These are phyloP conservation scores for Etheostoma nigrum DNA, from an alignment of 2,797 vertebrate species.

Conservation along the genomic window DNA sequence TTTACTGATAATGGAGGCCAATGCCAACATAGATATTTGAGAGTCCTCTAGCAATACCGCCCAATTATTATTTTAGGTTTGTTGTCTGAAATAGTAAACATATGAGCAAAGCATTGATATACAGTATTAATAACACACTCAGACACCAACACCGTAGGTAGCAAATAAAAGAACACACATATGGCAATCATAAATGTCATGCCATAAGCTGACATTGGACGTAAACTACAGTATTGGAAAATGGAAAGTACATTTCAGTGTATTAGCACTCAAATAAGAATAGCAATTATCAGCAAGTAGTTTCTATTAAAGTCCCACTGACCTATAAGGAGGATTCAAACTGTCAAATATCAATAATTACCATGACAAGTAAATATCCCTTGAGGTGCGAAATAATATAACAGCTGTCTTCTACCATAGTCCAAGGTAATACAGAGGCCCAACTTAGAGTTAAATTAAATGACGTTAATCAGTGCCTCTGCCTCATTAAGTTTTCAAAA, in stretches of 20 bases:
- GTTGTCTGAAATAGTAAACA: not conserved
- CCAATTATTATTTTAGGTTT: not conserved
- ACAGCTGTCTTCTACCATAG: not conserved
- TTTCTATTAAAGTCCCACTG: not conserved
- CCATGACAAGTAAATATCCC: not conserved
- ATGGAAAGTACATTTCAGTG: not conserved
- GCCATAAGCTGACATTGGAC: not conserved
- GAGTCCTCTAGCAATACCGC: not conserved
- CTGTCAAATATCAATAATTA: not conserved
- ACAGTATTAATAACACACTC: not conserved
- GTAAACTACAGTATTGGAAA: not conserved
- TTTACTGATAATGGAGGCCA: not conserved
- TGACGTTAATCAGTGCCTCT: not conserved
- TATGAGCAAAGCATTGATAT: not conserved
- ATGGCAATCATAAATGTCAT: no score
- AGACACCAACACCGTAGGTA: not conserved
- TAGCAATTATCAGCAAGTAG: not conserved
- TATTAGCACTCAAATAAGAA: not conserved
- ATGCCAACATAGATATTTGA: not conserved
- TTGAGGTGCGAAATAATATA: not conserved
- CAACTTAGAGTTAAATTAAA: not conserved
- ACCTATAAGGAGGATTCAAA: not conserved
- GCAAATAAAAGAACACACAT: not conserved
- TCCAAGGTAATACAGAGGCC: not conserved
- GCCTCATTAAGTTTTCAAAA: not conserved